Evolutionary conservation across 2,888 invertebrate species (phyloP), one percentile per base, ranked within the genome.

Genomic region (Pyrochroa serraticornis): DNA sequence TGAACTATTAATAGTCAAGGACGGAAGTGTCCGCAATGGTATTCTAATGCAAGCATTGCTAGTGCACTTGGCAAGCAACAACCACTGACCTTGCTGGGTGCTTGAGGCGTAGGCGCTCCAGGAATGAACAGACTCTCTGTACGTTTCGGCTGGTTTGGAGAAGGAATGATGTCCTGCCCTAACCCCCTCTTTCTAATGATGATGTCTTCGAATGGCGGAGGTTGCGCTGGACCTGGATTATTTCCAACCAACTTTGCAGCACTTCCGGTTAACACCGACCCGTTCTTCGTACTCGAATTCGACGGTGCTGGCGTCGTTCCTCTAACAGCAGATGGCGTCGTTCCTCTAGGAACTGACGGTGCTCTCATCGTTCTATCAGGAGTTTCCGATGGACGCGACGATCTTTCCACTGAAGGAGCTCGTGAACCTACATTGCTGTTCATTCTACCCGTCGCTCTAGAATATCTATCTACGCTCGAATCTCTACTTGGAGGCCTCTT

Each of bases 111-210:
- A 10, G 66, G 67, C 53, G 67, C 82, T 62, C 80, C 82, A 44
- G 87, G 86, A 71, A 93, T 87, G 80, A 89, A 94, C 71, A 95
- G 84, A 77, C 94, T 94, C 81, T 95, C 95, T 63, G 94, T 94
- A 73, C 95, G 86, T 80, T 95, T 94, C 57, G 94, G 94, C 78
- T 93, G 92, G 73, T 89, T 89, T 58, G 86, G 88, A 68, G 93
- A 93, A 61, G 93, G 93, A 73, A 92, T 87, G 77, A 94, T 93
- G 77, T 94, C 94, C 81, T 94, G 94, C 60, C 93, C 93, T 54
- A 93, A 84, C 66, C 85, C 88, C 71, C 92, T 84, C 78, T 92
- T 92, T 74, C 90, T 85, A 71, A 93, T 76, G 60, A 93, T 84
- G 49, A 92, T 88, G 51, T 93, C 93, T 78, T 94, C 93, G 78